Percentiles rank a stretch among this genome's conserved stretches.
Evolutionary conservation across 1,140 invertebrate genomes (phyloP).

Genomic region (Planococcus citri): DNA sequence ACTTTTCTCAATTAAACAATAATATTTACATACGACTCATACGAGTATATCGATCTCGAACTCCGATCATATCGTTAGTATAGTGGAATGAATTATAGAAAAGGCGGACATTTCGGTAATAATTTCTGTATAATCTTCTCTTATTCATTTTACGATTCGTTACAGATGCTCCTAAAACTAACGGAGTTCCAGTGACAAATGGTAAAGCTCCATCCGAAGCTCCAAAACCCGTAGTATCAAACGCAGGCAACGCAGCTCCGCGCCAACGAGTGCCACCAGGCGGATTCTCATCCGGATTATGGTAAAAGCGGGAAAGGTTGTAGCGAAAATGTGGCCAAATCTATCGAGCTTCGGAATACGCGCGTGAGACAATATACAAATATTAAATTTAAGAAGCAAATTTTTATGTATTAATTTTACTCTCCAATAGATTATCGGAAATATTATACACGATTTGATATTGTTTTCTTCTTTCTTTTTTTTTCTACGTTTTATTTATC

Average conservation of each 20-base stretch:
- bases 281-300: conserved; percentile 43
- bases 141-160: too few relatives aligned
- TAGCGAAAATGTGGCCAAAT: neutral
- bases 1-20: too few relatives aligned
- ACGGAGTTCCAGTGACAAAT: neutral
- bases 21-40: too few relatives aligned
- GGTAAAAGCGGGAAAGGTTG: conserved; percentile 34
- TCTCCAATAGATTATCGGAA: neutral
- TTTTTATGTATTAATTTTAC: neutral
- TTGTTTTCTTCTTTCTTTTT: neutral
- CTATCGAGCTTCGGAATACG: neutral
- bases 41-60: too few relatives aligned
- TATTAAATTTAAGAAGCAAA: neutral
- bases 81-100: too few relatives aligned
- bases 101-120: too few relatives aligned
- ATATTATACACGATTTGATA: neutral
- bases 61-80: too few relatives aligned
- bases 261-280: conserved; percentile 42
- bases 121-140: too few relatives aligned
- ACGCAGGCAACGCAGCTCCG: conserved; percentile 21
- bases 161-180: neutral
- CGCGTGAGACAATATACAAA: neutral
- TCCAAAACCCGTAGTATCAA: neutral
- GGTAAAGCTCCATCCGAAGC: conserved; percentile 21
- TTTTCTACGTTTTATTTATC: neutral